These are phyloP conservation scores for Orbicella faveolata DNA, from an alignment of 64 coral and sea anemone species.

Conservation along the genomic window DNA sequence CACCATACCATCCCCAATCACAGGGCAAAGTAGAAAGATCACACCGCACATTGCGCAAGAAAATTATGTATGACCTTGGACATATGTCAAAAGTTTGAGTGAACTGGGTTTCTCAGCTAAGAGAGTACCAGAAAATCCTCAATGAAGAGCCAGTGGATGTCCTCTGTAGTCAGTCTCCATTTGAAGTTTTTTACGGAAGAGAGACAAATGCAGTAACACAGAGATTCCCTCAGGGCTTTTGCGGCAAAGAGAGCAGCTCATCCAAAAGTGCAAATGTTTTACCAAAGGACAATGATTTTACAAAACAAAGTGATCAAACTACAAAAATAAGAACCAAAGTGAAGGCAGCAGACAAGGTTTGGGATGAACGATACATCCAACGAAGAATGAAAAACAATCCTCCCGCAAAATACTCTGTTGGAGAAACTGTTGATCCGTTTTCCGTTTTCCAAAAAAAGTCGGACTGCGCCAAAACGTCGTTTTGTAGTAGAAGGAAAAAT, in stretches of 20 bases:
- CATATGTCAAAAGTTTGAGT: neutral
- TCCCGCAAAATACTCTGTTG: conserved; percentile 50
- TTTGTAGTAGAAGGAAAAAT: conserved; percentile 32
- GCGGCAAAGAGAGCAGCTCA: neutral
- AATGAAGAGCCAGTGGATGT: conserved; percentile 14
- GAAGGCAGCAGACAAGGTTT: conserved; percentile 4
- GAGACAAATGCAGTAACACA: conserved; percentile 50
- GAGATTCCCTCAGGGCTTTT: neutral
- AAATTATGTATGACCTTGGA: conserved; percentile 6
- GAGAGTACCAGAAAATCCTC: conserved; percentile 53
- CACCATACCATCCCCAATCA: too few species aligned
- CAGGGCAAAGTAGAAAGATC: conserved; percentile 69
- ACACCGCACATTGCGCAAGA: conserved; percentile 50
- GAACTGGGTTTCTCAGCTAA: conserved; percentile 60
- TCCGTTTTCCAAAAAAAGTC: conserved; percentile 30
- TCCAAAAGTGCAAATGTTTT: too few species aligned
- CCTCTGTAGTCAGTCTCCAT: too few species aligned
- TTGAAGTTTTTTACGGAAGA: neutral
- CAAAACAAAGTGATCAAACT: neutral
- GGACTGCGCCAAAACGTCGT: conserved; percentile 38
- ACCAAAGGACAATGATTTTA: neutral
- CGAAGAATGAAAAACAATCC: conserved; percentile 44
- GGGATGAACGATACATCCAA: conserved; percentile 35
- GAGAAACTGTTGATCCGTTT: conserved; percentile 55
- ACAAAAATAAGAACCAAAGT: conserved; percentile 15